phyloP scores from a whole-genome alignment of 2,888 invertebrate genomes.

The Laothoe populi region DNA sequence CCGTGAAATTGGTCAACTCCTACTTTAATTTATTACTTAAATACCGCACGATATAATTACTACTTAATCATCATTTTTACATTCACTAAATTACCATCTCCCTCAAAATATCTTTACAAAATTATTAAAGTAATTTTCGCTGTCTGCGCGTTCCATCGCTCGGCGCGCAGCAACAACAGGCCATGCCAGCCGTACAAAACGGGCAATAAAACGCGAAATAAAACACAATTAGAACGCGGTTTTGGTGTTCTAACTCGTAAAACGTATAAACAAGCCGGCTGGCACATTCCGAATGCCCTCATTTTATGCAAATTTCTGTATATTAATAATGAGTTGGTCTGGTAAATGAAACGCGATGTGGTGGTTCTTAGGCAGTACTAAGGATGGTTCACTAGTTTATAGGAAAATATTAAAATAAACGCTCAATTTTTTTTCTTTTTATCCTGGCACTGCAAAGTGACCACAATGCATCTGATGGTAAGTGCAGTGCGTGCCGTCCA shows the following conservation, averaged over 20 bases:
- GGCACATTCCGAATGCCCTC: slow-evolving; percentile 53
- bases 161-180: slow-evolving; percentile 16
- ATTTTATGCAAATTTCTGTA: slow-evolving; percentile 66
- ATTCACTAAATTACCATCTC: not conserved
- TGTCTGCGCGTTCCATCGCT: slow-evolving; percentile 26
- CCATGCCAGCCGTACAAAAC: slow-evolving; percentile 34
- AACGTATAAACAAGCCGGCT: slow-evolving; percentile 42
- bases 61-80: not conserved
- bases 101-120: slow-evolving; percentile 18
- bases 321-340: slow-evolving; percentile 61
- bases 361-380: slow-evolving; percentile 43
- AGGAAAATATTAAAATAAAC: no score
- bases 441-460: no score
- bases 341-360: slow-evolving; percentile 48
- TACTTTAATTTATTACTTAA: not conserved
- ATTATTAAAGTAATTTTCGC: slow-evolving; percentile 12
- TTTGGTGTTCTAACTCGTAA: slow-evolving; percentile 31
- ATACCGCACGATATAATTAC: not conserved
- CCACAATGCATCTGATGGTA: no score
- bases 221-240: slow-evolving; percentile 44
- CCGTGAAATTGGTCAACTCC: not conserved
- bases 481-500: no score
- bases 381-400: not conserved
- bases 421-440: no score
- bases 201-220: slow-evolving; percentile 48